These are phyloP conservation scores for Echinops telfairi DNA, from an alignment of 2,113 vertebrate genomes.

Conservation along the genomic window DNA sequence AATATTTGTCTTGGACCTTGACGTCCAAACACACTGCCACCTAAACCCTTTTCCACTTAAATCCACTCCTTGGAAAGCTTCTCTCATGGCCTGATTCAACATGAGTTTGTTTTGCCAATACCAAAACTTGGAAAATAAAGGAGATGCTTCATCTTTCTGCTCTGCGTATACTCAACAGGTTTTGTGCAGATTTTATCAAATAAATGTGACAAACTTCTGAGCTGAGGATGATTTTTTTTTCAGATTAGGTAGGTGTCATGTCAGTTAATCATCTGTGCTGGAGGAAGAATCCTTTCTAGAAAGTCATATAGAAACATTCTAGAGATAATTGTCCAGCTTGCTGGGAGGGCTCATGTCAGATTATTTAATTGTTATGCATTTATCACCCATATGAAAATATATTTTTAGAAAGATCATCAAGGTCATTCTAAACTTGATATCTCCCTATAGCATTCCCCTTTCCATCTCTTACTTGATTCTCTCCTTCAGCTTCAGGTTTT, in stretches of 20 bases:
- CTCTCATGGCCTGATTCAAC: not conserved
- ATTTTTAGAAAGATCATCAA: not conserved
- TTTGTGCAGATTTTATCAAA: not conserved
- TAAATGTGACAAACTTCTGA: not conserved
- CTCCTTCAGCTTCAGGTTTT: not conserved
- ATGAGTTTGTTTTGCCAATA: not conserved
- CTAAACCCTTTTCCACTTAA: not conserved
- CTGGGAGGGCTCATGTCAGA: not conserved
- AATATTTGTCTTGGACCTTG: not conserved
- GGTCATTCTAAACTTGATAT: not conserved
- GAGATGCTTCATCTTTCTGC: not conserved
- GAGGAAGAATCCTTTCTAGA: not conserved
- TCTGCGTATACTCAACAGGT: not conserved
- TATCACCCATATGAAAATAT: not conserved
- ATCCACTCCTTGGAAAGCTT: not conserved
- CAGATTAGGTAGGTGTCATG: not conserved
- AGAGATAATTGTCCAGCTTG: not conserved
- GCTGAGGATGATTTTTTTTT: not conserved
- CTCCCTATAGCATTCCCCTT: not conserved
- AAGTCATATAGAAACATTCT: not conserved
- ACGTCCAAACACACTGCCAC: not conserved
- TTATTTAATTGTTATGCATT: not conserved
- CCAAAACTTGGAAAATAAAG: not conserved
- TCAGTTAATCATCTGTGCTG: not conserved
- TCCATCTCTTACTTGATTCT: not conserved